These are phyloP conservation scores for Sus scrofa DNA, from an alignment of 2,113 vertebrate species.

Conservation along the genomic window T2T-Sscrofa CM000812.6:230320001-230320500, in stretches of 20 bases:
- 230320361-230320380: not conserved
- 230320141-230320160: not conserved
- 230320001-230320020: not conserved
- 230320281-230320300: not conserved
- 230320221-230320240: fast-evolving
- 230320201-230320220: not conserved
- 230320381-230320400: not conserved
- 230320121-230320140: fast-evolving
- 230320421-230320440: not conserved
- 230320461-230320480: not conserved
- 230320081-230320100: not conserved
- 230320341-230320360: not conserved
- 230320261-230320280: not conserved
- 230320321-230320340: not conserved
- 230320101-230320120: not conserved
- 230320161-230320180: not conserved
- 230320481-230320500: not conserved
- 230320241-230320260: not conserved
- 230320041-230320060: not conserved
- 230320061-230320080: not conserved
- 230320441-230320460: not conserved
- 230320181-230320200: not conserved
- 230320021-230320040: not conserved
- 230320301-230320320: not conserved
- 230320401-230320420: not conserved